Percentiles rank a stretch among this genome's conserved stretches.
Conservation (phyloP, 2,888 invertebrate species). For the Luperina testacea region DNA sequence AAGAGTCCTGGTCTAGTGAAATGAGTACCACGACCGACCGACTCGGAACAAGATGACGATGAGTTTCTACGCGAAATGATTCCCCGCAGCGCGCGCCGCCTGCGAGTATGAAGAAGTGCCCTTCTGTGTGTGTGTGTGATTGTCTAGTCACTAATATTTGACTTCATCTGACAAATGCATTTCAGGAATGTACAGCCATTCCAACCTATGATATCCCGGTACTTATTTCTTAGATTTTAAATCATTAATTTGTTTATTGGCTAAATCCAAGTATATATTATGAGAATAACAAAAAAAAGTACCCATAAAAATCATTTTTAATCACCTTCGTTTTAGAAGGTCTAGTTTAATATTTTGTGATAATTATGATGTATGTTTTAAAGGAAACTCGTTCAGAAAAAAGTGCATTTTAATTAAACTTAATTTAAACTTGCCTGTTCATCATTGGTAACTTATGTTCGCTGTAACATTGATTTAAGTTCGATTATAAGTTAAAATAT, state of each 20-base stretch:
- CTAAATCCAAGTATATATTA: slow-evolving; percentile 59
- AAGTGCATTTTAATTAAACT: slow-evolving; percentile 75
- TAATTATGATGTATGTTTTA: slow-evolving; percentile 60
- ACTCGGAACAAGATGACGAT: slow-evolving; percentile 64
- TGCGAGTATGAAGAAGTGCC: slow-evolving; percentile 36
- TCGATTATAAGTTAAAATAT: slow-evolving; percentile 68
- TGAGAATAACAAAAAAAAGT: slow-evolving; percentile 42
- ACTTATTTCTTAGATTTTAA: slow-evolving; percentile 66
- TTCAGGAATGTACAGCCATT: slow-evolving; percentile 63
- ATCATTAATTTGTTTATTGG: slow-evolving; percentile 54
- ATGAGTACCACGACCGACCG: slow-evolving; percentile 73
- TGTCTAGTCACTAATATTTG: slow-evolving; percentile 84
- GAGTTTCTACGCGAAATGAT: slow-evolving; percentile 58
- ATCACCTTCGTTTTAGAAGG: slow-evolving; percentile 87
- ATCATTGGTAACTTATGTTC: slow-evolving; percentile 66
- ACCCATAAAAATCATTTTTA: slow-evolving; percentile 30
- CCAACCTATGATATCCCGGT: slow-evolving; percentile 62
- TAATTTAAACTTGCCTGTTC: slow-evolving; percentile 70
- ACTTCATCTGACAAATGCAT: slow-evolving; percentile 71
- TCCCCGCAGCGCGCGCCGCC: slow-evolving; percentile 32
- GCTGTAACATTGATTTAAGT: slow-evolving; percentile 70
- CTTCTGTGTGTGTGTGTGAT: slow-evolving; percentile 77
- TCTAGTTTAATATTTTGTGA: slow-evolving; percentile 69
- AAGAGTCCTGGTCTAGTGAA: slow-evolving; percentile 80
- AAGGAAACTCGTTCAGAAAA: slow-evolving; percentile 61